A percentile compares a stretch with the other conserved stretches of the same genome.
These are phyloP conservation scores for Spongilla lacustris DNA, from an alignment of 37 sponge, comb jelly and placozoan species.

Conservation along the genomic window DNA sequence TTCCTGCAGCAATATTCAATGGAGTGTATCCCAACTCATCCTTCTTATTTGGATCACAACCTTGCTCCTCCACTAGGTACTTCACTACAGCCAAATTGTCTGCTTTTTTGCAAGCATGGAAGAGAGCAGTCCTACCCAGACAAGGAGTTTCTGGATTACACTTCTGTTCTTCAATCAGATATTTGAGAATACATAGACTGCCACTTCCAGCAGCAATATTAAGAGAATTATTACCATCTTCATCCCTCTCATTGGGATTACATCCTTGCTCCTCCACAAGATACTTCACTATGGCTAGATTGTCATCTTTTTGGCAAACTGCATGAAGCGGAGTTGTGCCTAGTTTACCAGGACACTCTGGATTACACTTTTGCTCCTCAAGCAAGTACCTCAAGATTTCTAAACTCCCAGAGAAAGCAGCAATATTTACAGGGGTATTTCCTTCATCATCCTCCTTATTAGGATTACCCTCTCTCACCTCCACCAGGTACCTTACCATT, in stretches of 20 bases:
- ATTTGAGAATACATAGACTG: not conserved
- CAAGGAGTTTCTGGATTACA: not conserved
- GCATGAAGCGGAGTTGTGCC: not conserved
- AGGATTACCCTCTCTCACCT: not conserved
- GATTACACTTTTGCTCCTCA: not conserved
- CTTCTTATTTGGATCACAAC: not conserved
- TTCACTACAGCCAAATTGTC: not conserved
- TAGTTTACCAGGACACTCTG: not conserved
- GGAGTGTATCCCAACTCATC: slow-evolving; percentile 36
- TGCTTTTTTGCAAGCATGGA: slow-evolving; percentile 29
- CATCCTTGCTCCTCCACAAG: slow-evolving; percentile 14
- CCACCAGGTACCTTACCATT: not conserved
- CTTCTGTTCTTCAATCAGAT: not conserved
- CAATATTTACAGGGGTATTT: not conserved
- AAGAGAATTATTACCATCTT: slow-evolving; percentile 48
- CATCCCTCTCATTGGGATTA: slow-evolving; percentile 29
- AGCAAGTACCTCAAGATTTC: not conserved
- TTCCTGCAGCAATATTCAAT: slow-evolving; percentile 42
- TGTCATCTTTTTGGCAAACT: not conserved
- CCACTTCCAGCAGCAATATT: slow-evolving; percentile 71
- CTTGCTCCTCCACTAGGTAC: slow-evolving; percentile 8
- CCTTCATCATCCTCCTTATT: not conserved
- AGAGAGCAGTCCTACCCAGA: not conserved
- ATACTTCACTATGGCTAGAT: slow-evolving; percentile 11
- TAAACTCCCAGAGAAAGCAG: not conserved